Evolutionary conservation across 2,113 vertebrate species (phyloP).

Genomic region (Prunella fulvescens): DNA sequence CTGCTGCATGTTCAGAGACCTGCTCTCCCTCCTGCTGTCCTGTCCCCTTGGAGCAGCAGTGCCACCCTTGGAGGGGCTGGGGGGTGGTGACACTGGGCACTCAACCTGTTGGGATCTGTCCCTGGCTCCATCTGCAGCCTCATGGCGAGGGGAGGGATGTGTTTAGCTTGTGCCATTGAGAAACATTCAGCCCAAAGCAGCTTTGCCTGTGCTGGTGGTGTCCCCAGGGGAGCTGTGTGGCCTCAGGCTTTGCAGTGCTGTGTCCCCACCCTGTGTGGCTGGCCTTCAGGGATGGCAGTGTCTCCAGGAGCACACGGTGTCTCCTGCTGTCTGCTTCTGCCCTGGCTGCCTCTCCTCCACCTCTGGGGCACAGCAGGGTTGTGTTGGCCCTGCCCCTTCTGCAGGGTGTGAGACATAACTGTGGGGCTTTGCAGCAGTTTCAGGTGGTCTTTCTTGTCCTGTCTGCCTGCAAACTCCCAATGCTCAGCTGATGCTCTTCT

Average conservation of each 20-base stretch:
- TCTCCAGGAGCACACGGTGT: not conserved
- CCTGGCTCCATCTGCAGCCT: not conserved
- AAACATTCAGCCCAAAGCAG: not conserved
- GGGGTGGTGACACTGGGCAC: not conserved
- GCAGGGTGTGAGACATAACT: fast-evolving
- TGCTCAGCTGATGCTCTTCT: not conserved
- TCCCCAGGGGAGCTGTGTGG: not conserved
- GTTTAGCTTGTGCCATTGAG: not conserved
- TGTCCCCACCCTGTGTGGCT: not conserved
- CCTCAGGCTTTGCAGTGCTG: not conserved
- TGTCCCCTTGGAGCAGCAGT: not conserved
- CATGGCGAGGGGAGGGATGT: not conserved
- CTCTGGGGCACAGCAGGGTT: not conserved
- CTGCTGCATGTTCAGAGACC: not conserved
- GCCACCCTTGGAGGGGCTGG: not conserved
- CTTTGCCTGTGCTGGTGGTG: not conserved
- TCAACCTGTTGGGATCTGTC: not conserved
- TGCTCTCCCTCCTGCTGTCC: not conserved
- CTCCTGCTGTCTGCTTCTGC: not conserved
- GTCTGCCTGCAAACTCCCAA: not conserved
- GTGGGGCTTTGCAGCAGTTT: not conserved
- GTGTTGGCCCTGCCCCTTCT: not conserved
- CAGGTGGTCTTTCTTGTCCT: not conserved
- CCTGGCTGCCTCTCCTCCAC: not conserved
- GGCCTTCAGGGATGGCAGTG: fast-evolving